Evolutionary conservation across 2,888 invertebrate genomes (phyloP), one percentile per base, ranked within the genome.

Genomic region (Himalopsyche tibetana): DNA sequence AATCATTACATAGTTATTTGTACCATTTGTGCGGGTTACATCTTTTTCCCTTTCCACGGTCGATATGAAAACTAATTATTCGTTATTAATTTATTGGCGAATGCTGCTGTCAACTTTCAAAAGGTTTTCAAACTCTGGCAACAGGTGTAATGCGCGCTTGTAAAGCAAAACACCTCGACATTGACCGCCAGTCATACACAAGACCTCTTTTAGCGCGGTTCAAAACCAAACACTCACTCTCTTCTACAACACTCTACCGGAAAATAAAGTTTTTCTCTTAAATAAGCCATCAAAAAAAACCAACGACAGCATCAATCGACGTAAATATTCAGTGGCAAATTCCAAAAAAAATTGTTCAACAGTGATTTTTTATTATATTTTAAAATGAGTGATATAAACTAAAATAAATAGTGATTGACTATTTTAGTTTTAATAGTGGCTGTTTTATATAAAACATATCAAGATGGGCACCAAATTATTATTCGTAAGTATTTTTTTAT

Each of bases 91-190:
- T 51, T 51, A 3, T 51, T 15, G 15, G 5, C 51, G 2, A 45
- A 45, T 4, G 8, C 8, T 15, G 45, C 45, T 9, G 0, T 45
- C 45, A 45, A 11, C 2, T 15, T 15, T 51, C 51, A 15, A 51
- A 28, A 63, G 28, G 74, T 74, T 74, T 28, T 12, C 15, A 36
- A 38, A 15, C 74, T 74, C 74, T 74, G 74, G n/a, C 38, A 84
- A 84, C 84, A 87, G 85, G 87, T 87, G 87, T 86, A 51, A 69
- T 85, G 79, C 56, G 74, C 81, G 85, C 84, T 87, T 82, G 87
- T 84, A 85, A 86, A 85, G 83, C 80, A 82, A 84, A 85, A 83
- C 83, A 86, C 85, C 87, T 87, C 86, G 88, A 82, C 80, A 86
- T 82, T 88, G 85, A 88, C 86, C 86, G 85, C 80, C 88, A 88